These are phyloP conservation scores for Sebastes schlegelii DNA, from an alignment of 2,113 vertebrate species.

Conservation along the genomic window DNA sequence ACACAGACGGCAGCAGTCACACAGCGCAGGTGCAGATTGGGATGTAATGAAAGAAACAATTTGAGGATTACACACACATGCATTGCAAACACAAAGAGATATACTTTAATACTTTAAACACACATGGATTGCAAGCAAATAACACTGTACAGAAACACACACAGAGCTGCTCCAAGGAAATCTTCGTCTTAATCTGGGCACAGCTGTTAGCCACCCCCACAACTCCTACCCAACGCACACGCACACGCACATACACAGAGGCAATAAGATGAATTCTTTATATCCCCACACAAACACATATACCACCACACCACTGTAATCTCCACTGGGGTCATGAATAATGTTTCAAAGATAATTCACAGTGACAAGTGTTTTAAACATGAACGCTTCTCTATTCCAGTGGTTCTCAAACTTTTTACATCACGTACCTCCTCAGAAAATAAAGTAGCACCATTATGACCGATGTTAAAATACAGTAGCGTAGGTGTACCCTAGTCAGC, in stretches of 20 bases:
- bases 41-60: neutral
- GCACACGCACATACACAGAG: neutral
- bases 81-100: neutral
- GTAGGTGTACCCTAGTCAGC: too few relatives aligned
- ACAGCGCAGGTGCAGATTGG: neutral
- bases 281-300: neutral
- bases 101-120: neutral
- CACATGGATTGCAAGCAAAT: neutral
- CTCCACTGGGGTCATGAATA: neutral
- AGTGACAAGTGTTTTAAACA: neutral
- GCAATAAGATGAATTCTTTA: conserved; percentile 6
- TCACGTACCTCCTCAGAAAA: too few relatives aligned
- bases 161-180: conserved; percentile 14
- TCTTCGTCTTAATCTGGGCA: conserved; percentile 47
- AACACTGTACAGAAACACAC: neutral
- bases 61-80: neutral
- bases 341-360: neutral
- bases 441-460: too few relatives aligned
- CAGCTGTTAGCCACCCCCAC: conserved; percentile 23
- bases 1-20: too few relatives aligned
- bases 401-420: too few relatives aligned
- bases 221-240: neutral
- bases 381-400: neutral
- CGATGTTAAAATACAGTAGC: too few relatives aligned
- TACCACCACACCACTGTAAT: neutral